These are phyloP conservation scores for Actenoides lindsayi DNA, from an alignment of 2,113 vertebrate genomes.

Conservation along the genomic window DNA sequence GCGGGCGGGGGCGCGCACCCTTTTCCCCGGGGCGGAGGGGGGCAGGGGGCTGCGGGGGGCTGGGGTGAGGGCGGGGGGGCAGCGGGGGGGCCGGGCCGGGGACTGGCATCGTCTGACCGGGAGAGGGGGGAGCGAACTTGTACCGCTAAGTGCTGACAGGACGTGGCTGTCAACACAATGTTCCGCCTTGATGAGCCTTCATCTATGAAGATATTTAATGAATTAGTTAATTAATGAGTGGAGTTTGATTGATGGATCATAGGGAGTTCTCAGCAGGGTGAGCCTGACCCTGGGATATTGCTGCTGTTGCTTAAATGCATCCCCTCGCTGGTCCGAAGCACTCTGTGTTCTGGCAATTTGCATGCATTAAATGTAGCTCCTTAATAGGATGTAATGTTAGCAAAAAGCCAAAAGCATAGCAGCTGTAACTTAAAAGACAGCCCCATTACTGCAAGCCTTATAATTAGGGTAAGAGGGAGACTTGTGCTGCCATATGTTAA, in stretches of 20 bases:
- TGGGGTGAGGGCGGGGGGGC: neutral
- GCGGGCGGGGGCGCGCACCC: accelerated
- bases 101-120: neutral
- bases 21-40: accelerated
- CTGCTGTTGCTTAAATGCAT: slow-evolving; percentile 53
- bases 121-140: neutral
- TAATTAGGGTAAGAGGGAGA: slow-evolving; percentile 82
- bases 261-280: slow-evolving; percentile 70
- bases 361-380: slow-evolving; percentile 78
- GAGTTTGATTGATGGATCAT: slow-evolving; percentile 74
- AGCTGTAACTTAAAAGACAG: slow-evolving; percentile 83
- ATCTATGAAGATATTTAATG: slow-evolving; percentile 76
- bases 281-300: slow-evolving; percentile 71
- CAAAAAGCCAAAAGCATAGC: slow-evolving; percentile 76
- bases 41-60: accelerated
- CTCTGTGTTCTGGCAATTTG: slow-evolving; percentile 70
- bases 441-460: slow-evolving; percentile 79
- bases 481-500: slow-evolving; percentile 80
- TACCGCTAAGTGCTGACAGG: slow-evolving; percentile 53
- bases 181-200: slow-evolving; percentile 72
- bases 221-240: slow-evolving; percentile 79
- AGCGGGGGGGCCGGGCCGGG: too few relatives aligned
- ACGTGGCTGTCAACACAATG: slow-evolving; percentile 69
- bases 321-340: slow-evolving; percentile 61
- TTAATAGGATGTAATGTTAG: slow-evolving; percentile 81